Evolutionary conservation across 1,140 invertebrate genomes (phyloP).

Genomic region (Tachypleus tridentatus): DNA sequence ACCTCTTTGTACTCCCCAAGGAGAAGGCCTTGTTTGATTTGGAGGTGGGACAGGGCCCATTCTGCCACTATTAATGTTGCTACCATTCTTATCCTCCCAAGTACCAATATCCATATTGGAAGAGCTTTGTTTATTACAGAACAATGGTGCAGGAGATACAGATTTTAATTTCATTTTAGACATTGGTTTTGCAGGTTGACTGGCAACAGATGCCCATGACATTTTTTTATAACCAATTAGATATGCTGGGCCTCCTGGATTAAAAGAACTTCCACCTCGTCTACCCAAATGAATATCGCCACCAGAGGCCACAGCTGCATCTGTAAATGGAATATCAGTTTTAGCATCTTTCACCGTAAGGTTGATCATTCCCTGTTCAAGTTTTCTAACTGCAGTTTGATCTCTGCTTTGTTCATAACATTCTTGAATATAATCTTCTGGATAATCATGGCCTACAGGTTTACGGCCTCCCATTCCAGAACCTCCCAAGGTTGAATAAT

Average conservation of each 20-base stretch:
- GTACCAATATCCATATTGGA: conserved; percentile 3
- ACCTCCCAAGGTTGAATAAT: neutral
- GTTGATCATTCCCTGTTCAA: neutral
- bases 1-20: neutral
- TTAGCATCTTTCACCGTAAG: neutral
- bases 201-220: conserved; percentile 93
- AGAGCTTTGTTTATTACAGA: neutral
- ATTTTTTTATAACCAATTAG: conserved; percentile 59
- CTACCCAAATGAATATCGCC: neutral
- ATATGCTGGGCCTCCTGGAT: neutral
- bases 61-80: neutral
- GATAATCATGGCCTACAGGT: neutral
- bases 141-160: conserved; percentile 35
- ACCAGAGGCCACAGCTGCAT: neutral
- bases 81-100: conserved; percentile 3
- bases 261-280: neutral
- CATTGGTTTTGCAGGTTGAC: conserved; percentile 84
- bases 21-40: neutral
- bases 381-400: neutral
- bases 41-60: conserved; percentile 10
- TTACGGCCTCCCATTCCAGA: neutral
- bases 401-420: neutral
- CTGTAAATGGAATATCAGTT: neutral
- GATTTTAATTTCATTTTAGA: conserved; percentile 59
- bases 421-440: neutral